Base-by-base conservation (phyloP, 2,113 vertebrate genomes). In the Oncorhynchus tshawytscha region DNA sequence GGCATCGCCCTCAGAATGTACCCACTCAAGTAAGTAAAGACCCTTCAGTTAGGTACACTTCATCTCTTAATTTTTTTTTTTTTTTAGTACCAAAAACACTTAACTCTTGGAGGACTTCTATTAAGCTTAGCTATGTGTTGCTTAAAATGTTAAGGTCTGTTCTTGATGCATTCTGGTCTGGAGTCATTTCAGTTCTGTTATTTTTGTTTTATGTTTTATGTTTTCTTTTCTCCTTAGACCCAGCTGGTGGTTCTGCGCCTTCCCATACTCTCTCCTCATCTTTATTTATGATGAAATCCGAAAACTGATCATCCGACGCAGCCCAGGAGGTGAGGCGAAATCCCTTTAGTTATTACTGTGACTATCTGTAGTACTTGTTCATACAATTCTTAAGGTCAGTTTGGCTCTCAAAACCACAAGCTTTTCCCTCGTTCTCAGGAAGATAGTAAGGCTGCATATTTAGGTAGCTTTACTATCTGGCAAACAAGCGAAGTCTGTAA, bases 221-320 rank as follows among this genome's bases (percentile, higher is more conserved):
- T 67, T 51, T 78, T 9, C 24, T 67, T 51, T 24, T 31, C 7
- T 24, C 39, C 49, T 15, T 80, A 95, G 94, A 86, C 92, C 92
- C 77, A 94, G 87, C 88, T 95, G 94, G 94, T 95, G 94, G 94
- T 95, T 95, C 91, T 95, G 94, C 82, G 94, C 94, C 82, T 93
- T 95, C 86, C 94, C 94, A 0, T 95, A 95, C 85, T 93, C 93
- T 78, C 92, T 94, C 74, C 92, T 95, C 74, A 94, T 95, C 91
- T 95, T 95, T 88, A 90, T 95, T 88, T 95, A 95, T 85, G 94
- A 95, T 90, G 94, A 95, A 91, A 93, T 94, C 85, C 90, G 94
- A 83, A 94, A 94, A 75, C 92, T 94, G 78, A 95, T 95, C 86
- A 90, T 95, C 75, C 90, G 94, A 85, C 92, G 93, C 87, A 93